Percentiles rank a stretch among this genome's conserved stretches.
Conservation (phyloP, 2,797 vertebrate genomes). For the Steatocranus sp. region DNA sequence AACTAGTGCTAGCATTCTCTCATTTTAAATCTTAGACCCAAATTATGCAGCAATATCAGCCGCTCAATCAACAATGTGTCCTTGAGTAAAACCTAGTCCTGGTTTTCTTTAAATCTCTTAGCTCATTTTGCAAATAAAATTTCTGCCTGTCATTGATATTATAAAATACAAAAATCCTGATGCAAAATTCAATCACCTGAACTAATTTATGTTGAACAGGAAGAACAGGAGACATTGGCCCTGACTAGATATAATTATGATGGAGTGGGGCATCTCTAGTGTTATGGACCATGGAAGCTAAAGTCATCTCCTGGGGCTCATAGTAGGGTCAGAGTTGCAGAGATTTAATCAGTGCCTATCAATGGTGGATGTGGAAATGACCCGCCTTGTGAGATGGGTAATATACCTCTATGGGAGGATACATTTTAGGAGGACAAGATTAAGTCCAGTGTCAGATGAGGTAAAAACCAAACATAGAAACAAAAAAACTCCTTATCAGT, state of each 20-base stretch:
- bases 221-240: constrained; percentile 27
- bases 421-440: neutral
- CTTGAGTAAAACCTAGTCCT: neutral
- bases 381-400: constrained; percentile 5
- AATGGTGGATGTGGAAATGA: constrained; percentile 56
- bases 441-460: neutral
- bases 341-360: constrained; percentile 56
- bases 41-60: neutral
- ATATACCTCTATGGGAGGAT: neutral
- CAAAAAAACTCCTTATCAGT: neutral
- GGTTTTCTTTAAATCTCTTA: neutral
- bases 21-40: neutral
- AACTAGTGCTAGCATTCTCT: neutral
- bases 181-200: neutral
- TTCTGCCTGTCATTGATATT: neutral
- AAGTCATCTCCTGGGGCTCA: constrained; percentile 43
- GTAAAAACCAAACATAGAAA: neutral
- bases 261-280: constrained; percentile 15
- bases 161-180: neutral
- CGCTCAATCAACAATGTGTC: neutral
- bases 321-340: constrained; percentile 21
- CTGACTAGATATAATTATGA: constrained; percentile 34
- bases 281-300: constrained; percentile 31
- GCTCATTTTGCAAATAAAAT: constrained; percentile 3
- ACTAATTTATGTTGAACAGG: constrained; percentile 31